phyloP scores from a whole-genome alignment of 35 echinoderm and acorn worm genomes.

The Stichopus chloronotus region DNA sequence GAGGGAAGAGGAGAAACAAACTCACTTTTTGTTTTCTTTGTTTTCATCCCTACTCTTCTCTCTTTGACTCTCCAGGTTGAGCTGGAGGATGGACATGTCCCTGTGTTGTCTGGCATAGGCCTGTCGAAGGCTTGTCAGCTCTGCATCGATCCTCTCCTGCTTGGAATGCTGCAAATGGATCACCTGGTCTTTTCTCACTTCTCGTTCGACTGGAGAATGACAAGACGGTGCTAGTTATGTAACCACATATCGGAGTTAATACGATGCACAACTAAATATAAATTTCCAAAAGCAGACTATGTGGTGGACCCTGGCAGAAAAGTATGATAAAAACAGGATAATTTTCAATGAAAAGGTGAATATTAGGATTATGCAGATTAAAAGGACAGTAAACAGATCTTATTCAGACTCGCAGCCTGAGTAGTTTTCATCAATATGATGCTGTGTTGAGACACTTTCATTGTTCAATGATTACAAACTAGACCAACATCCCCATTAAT shows the following conservation, averaged over 20 bases:
- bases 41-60: conserved; percentile 63
- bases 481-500: no score
- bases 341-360: no score
- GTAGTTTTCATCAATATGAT: no score
- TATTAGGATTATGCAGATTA: no score
- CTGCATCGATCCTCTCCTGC: conserved; percentile 90
- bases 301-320: not conserved
- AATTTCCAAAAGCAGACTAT: no score
- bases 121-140: conserved; percentile 81
- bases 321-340: no score
- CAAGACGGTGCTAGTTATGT: not conserved
- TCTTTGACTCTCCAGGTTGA: conserved; percentile 83
- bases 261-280: not conserved
- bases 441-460: no score
- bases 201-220: conserved; percentile 78
- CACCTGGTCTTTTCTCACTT: conserved; percentile 89
- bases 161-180: conserved; percentile 88
- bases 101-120: conserved; percentile 85
- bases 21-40: conserved; percentile 49
- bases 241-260: not conserved
- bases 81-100: conserved; percentile 83
- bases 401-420: no score
- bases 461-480: no score
- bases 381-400: no score
- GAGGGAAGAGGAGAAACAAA: not conserved